Percentiles rank a stretch among this genome's conserved stretches.
phyloP scores from a whole-genome alignment of 2,113 vertebrate genomes.

The Alosa alosa region DNA sequence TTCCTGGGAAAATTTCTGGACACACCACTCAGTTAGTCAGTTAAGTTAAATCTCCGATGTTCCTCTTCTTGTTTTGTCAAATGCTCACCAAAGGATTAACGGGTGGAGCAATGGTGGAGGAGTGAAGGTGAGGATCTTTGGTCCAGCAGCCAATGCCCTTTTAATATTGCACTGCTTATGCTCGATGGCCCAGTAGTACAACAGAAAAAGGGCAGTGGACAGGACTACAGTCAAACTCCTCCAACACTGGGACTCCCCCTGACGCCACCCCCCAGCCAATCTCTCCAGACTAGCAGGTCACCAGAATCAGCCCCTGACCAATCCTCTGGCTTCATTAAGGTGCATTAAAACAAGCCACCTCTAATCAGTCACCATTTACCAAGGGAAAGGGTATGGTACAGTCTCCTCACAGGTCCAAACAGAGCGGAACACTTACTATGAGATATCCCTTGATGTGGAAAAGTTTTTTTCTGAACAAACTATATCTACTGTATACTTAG shows the following conservation, averaged over 20 bases:
- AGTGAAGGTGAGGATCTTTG: constrained; percentile 67
- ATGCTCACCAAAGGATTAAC: constrained; percentile 60
- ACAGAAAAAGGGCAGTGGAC: constrained; percentile 96
- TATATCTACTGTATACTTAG: not conserved
- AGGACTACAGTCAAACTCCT: constrained; percentile 70
- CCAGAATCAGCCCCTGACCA: constrained; percentile 9
- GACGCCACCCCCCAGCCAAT: constrained; percentile 43
- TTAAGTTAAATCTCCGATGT: not conserved
- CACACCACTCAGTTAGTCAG: not conserved
- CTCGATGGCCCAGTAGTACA: constrained; percentile 91
- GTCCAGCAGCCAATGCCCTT: constrained; percentile 96
- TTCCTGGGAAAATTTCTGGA: not conserved
- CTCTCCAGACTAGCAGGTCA: constrained; percentile 9
- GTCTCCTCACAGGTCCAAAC: not conserved
- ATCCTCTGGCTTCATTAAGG: constrained; percentile 20
- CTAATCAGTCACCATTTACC: not conserved
- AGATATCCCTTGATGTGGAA: not conserved
- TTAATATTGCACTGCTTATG: constrained; percentile 98
- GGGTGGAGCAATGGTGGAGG: constrained; percentile 57
- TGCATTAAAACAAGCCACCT: constrained; percentile 6
- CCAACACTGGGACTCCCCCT: constrained; percentile 47
- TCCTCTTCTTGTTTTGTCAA: constrained; percentile 53
- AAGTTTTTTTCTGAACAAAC: not conserved
- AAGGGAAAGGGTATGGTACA: not conserved
- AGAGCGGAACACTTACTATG: not conserved